Conservation (phyloP, 2,113 vertebrate species). For the Indicator indicator region DNA sequence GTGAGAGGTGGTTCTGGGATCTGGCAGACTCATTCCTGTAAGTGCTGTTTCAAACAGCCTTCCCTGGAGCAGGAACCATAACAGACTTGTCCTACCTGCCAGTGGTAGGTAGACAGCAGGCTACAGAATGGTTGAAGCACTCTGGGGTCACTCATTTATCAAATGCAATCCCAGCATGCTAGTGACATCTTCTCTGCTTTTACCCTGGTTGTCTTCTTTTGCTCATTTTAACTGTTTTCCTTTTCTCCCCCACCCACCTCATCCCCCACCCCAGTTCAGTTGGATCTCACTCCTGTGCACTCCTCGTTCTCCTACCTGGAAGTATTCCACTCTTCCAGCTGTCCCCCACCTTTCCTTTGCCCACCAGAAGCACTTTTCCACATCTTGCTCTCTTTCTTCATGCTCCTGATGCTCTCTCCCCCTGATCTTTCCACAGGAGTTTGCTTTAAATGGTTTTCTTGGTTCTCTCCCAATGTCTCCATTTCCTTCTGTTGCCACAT, state of each 20-base stretch:
- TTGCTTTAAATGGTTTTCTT: constrained; percentile 58
- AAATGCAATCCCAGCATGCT: background rate
- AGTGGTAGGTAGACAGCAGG: background rate
- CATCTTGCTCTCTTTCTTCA: constrained; percentile 57
- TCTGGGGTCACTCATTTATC: background rate
- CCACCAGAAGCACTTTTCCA: constrained; percentile 56
- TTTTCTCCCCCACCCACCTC: background rate
- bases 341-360: constrained; percentile 59
- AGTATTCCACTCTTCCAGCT: constrained; percentile 60
- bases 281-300: background rate
- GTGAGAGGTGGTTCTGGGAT: background rate
- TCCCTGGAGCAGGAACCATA: background rate
- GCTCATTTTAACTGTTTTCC: background rate
- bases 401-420: constrained; percentile 13
- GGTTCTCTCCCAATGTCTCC: constrained; percentile 32
- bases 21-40: background rate
- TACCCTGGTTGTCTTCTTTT: background rate
- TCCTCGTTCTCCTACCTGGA: constrained; percentile 49
- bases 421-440: constrained; percentile 24
- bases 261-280: background rate
- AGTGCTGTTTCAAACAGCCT: background rate
- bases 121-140: background rate
- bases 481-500: constrained; percentile 58
- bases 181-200: background rate
- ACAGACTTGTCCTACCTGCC: background rate